Evolutionary conservation across 64 coral and sea anemone species (phyloP).

Genomic region (Orbicella faveolata): DNA sequence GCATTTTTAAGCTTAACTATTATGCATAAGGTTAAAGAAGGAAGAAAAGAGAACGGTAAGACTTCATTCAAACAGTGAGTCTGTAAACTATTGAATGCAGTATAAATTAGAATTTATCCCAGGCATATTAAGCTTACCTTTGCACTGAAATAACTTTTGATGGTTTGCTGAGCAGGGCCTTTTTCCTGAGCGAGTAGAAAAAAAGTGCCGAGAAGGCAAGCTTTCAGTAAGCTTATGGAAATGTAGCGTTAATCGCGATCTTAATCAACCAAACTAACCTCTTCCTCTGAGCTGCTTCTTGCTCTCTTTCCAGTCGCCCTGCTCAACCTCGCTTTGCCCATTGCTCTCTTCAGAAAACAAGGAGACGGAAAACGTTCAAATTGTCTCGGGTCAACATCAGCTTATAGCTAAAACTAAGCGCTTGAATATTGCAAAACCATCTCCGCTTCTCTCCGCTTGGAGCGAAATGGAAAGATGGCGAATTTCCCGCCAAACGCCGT

Average conservation of each 20-base stretch:
- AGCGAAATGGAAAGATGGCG: background rate
- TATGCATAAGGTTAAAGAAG: too few relatives aligned
- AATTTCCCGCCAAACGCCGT: constrained; percentile 24
- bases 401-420: background rate
- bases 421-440: too few relatives aligned
- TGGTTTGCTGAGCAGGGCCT: constrained; percentile 41
- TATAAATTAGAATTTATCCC: too few relatives aligned
- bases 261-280: background rate
- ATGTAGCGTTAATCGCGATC: background rate
- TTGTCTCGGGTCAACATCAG: background rate
- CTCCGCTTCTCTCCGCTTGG: too few relatives aligned
- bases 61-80: too few relatives aligned
- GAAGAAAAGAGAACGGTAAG: too few relatives aligned
- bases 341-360: background rate
- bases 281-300: constrained; percentile 40
- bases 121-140: too few relatives aligned
- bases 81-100: too few relatives aligned
- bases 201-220: background rate
- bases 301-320: constrained; percentile 23
- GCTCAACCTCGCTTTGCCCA: constrained; percentile 1
- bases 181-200: constrained; percentile 15
- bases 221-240: background rate
- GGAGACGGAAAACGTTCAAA: background rate
- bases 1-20: too few relatives aligned
- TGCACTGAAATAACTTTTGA: constrained; percentile 45